A percentile compares a stretch with the other conserved stretches of the same genome.
These are phyloP conservation scores for Fundulus diaphanus DNA, from an alignment of 2,797 vertebrate genomes.

Conservation along the genomic window DNA sequence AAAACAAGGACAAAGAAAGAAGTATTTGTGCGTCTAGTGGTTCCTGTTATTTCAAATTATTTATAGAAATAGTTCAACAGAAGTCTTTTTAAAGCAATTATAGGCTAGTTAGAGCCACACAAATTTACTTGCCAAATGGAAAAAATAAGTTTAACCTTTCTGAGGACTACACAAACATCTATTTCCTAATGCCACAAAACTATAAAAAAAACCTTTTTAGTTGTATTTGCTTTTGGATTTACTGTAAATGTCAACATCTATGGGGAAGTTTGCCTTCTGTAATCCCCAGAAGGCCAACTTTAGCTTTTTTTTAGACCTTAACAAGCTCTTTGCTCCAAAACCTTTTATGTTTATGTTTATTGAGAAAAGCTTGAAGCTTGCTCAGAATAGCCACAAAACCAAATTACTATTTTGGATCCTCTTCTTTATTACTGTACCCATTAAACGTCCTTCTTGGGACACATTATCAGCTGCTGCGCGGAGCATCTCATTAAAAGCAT, in stretches of 20 bases:
- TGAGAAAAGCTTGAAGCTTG: slow-evolving; percentile 27
- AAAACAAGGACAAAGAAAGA: not conserved
- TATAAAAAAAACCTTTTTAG: not conserved
- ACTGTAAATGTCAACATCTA: not conserved
- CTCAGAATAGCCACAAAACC: slow-evolving; percentile 23
- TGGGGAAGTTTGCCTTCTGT: not conserved
- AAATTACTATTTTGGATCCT: slow-evolving; percentile 26
- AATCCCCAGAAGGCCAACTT: slow-evolving; percentile 1
- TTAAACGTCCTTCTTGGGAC: slow-evolving; percentile 40
- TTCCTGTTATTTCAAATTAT: too few species aligned
- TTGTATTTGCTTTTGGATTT: not conserved
- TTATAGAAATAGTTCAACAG: not conserved
- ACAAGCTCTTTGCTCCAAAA: slow-evolving; percentile 11
- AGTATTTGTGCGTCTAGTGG: too few species aligned
- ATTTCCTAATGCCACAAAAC: not conserved
- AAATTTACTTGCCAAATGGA: not conserved
- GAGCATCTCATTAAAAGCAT: slow-evolving; percentile 53
- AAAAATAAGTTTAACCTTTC: not conserved
- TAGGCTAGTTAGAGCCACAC: not conserved
- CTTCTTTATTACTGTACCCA: slow-evolving; percentile 48
- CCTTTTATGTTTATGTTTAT: slow-evolving; percentile 21
- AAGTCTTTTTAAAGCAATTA: not conserved
- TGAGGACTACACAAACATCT: not conserved
- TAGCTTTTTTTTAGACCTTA: not conserved
- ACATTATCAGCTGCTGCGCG: slow-evolving; percentile 43